Evolutionary conservation across 1,140 invertebrate genomes (phyloP).

Genomic region (Drosophila sulfurigaster): DNA sequence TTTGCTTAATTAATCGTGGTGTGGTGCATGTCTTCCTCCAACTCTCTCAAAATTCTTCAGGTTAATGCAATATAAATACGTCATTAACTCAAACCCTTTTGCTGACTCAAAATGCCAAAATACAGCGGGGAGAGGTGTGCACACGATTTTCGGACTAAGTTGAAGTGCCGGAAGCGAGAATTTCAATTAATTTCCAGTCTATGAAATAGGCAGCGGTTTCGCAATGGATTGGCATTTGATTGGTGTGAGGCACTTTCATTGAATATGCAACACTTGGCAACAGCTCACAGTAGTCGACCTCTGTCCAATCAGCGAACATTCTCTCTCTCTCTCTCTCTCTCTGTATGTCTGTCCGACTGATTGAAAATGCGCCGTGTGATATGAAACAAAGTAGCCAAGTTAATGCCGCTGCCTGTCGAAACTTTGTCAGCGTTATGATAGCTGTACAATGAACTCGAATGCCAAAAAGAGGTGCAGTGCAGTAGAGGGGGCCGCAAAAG

Average conservation of each 20-base stretch:
- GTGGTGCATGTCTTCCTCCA: background rate
- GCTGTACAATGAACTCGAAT: conserved; percentile 57
- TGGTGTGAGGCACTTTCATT: conserved; percentile 10
- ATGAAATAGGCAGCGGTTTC: conserved; percentile 36
- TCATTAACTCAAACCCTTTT: conserved; percentile 24
- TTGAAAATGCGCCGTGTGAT: conserved; percentile 63
- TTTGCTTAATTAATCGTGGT: conserved; percentile 26
- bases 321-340: too few relatives aligned
- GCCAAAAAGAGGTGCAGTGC: background rate
- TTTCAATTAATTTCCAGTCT: conserved; percentile 70
- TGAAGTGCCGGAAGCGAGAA: conserved; percentile 53
- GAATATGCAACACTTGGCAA: conserved; percentile 51
- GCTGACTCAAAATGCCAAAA: conserved; percentile 11
- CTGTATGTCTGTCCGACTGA: conserved; percentile 32
- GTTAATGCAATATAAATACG: conserved; percentile 32
- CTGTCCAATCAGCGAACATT: background rate
- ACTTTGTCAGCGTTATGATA: conserved; percentile 75
- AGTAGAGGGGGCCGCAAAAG: background rate
- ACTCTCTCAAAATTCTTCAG: background rate
- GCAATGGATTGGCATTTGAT: conserved; percentile 1
- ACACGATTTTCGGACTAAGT: conserved; percentile 25
- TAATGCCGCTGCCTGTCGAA: conserved; percentile 68
- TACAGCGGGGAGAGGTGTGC: background rate
- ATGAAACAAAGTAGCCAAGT: conserved; percentile 50
- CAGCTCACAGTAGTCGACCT: conserved; percentile 30